Base-by-base conservation (phyloP, 1,140 invertebrate species). In the Meloidogyne hapla region DNA sequence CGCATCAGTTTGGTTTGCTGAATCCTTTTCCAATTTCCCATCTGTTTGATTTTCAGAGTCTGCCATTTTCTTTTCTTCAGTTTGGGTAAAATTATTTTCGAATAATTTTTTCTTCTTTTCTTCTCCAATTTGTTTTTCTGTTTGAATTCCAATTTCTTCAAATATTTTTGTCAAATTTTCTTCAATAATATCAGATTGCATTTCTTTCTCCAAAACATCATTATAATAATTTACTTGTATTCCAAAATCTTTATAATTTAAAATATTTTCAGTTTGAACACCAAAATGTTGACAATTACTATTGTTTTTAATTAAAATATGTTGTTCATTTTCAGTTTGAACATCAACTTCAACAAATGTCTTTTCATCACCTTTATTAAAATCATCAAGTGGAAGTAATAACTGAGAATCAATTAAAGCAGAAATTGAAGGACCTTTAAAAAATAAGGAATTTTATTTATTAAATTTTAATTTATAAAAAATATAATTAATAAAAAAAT, bases 31-130 rank as follows among this genome's bases (percentile, higher is more conserved):
- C 48, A 63, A 23, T n/a, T 72, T 63, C 15, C 2, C 38, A 6
- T 64, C 70, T 9, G 70, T 72, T 72, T 72, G 70, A 56, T 62
- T 23, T 26, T 3, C 18, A 1, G 28, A 42, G 18, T 23, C 40
- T 25, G 40, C 33, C 68, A 38, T 69, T n/a, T 42, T 69, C 5
- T 69, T 69, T 13, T 69, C 33, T 69, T 69, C 68, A 4, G n/a
- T 33, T 40, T 64, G 42, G 2, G 61, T 64, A 64, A 40, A 63
- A 63, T 64, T 61, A 6, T 63, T 1, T 64, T 12, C 48, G 9
- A 13, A 28, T 8, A 38, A 42, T 25, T 15, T n/a, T 9, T 26
- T 70, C n/a, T 48, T 3, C 5, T 21, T 13, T 1, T 40, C n/a
- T 61, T 21, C 69, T 9, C 45, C n/a, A n/a, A 61, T 15, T 33